Conservation (phyloP, 2,113 vertebrate genomes). For the Pampusana beccarii region DNA sequence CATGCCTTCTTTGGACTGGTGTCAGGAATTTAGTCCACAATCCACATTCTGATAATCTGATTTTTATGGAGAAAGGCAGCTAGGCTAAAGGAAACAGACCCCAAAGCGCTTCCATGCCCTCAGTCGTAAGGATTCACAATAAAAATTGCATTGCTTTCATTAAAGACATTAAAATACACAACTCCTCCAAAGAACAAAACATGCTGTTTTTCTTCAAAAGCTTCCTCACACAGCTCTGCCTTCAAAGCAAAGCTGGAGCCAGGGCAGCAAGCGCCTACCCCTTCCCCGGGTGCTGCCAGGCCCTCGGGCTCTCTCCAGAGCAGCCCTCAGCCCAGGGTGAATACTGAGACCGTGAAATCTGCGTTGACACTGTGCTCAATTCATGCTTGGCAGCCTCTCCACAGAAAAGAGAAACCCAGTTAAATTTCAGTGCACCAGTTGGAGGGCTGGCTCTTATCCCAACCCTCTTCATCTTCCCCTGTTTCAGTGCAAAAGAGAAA, state of each 20-base stretch:
- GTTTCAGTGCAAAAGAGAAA: not conserved
- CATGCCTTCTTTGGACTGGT: not conserved
- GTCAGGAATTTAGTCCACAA: not conserved
- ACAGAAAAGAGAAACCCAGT: not conserved
- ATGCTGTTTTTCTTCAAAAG: not conserved
- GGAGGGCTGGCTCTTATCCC: not conserved
- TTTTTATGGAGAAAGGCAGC: not conserved
- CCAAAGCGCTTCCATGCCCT: not conserved
- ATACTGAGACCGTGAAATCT: not conserved
- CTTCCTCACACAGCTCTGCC: not conserved
- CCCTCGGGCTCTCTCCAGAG: not conserved
- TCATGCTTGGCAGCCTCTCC: not conserved
- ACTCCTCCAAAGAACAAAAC: not conserved
- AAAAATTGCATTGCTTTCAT: not conserved
- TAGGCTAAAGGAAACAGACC: not conserved
- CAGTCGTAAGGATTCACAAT: not conserved
- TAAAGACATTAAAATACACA: not conserved
- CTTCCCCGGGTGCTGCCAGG: not conserved
- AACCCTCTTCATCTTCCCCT: not conserved
- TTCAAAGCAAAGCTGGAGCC: not conserved
- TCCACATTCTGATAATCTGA: not conserved
- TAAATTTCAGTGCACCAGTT: not conserved
- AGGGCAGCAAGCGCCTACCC: not conserved
- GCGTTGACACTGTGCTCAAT: not conserved
- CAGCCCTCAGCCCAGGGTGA: not conserved